These are phyloP conservation scores for Cybosia mesomella DNA, from an alignment of 2,888 invertebrate species.

Conservation along the genomic window DNA sequence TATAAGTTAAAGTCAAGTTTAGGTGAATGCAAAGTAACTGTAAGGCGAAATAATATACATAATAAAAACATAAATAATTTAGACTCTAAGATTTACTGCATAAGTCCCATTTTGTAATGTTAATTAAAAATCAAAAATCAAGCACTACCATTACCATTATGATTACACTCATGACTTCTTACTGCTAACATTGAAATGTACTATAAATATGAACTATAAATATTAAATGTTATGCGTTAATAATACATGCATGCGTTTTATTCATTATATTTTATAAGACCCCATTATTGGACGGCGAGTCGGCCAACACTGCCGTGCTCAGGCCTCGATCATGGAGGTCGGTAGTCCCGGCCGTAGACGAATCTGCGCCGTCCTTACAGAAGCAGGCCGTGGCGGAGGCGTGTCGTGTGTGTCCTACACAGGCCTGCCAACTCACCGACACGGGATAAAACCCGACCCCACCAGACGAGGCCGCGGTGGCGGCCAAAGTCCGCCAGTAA, in stretches of 20 bases:
- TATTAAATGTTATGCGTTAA: conserved; percentile 91
- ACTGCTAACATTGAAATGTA: conserved; percentile 87
- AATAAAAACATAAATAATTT: conserved; percentile 68
- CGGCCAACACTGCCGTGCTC: no score
- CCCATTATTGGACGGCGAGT: no score
- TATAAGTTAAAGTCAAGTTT: conserved; percentile 67
- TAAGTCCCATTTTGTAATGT: conserved; percentile 86
- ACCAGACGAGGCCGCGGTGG: no score
- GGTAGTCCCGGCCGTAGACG: no score
- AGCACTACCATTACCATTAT: conserved; percentile 85
- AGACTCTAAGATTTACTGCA: conserved; percentile 60
- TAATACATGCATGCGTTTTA: conserved; percentile 82
- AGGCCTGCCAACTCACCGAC: no score
- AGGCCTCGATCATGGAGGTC: no score
- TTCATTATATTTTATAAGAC: conserved; percentile 44
- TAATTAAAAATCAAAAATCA: conserved; percentile 80
- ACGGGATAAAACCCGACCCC: no score
- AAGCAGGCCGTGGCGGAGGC: no score
- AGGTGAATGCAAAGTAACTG: conserved; percentile 52
- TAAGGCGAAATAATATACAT: conserved; percentile 70
- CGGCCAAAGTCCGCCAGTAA: no score
- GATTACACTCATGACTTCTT: conserved; percentile 86
- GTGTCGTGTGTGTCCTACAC: no score
- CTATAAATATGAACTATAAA: conserved; percentile 88
- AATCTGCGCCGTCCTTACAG: no score